phyloP scores from a whole-genome alignment of 2,888 invertebrate species.

The Falcaria lacertinaria region DNA sequence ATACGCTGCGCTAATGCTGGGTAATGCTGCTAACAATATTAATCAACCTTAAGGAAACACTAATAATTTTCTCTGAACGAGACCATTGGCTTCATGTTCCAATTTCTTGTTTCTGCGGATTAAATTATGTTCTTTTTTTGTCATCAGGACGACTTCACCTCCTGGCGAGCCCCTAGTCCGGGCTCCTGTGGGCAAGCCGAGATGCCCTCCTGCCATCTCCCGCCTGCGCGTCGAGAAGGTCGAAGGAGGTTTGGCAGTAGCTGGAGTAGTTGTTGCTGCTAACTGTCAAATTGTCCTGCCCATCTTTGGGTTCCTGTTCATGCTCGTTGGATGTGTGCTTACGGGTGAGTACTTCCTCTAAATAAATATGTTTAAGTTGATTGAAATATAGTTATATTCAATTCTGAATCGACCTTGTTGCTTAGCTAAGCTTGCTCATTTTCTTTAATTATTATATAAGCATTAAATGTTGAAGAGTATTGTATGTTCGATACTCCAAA shows the following conservation, averaged over 20 bases:
- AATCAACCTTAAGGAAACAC: no score
- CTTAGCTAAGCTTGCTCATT: no score
- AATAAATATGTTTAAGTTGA: neutral
- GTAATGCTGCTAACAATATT: no score
- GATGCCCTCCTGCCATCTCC: slow-evolving; percentile 84
- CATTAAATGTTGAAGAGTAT: no score
- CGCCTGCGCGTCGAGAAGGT: slow-evolving; percentile 86
- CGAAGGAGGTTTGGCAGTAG: slow-evolving; percentile 87
- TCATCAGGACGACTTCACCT: slow-evolving; percentile 67
- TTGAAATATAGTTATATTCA: no score
- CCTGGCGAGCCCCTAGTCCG: slow-evolving; percentile 81
- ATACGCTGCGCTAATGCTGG: no score
- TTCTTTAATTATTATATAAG: no score
- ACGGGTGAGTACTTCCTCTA: slow-evolving; percentile 75
- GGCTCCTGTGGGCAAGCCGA: slow-evolving; percentile 70
- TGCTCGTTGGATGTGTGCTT: slow-evolving; percentile 86
- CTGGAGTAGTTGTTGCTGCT: slow-evolving; percentile 87
- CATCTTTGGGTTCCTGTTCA: slow-evolving; percentile 87
- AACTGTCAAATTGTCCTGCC: slow-evolving; percentile 89
- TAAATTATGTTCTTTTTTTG: slow-evolving; percentile 12
- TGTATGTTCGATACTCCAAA: no score
- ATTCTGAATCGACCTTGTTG: no score
- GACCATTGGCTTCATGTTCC: no score
- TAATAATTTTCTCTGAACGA: no score
- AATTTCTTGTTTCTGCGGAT: neutral